Base-by-base conservation (phyloP, 1,140 invertebrate species). In the Drosophila rhopaloa region DNA sequence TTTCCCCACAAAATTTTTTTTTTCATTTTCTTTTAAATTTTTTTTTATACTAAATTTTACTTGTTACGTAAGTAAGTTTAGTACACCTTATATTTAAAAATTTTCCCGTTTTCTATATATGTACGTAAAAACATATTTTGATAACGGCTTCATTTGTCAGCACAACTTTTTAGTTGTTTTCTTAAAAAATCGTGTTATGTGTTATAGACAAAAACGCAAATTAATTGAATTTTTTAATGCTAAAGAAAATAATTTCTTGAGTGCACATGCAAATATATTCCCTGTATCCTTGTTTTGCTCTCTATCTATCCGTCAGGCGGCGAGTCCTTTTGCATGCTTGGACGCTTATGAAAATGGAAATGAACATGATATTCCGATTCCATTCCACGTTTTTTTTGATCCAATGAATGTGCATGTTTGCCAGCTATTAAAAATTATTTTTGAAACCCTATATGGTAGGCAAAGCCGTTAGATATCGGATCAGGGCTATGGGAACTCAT, bases 321-420 rank as follows among this genome's bases (percentile, higher is more conserved):
- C 44, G 19, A 24, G 75, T 78, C 70, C 82, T 79, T 37, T 47
- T 88, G 79, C 83, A 86, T 86, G 82, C 66, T 73, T 86, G 58
- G 82, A 41, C 79, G 83, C 76, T 66, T 76, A 66, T 76, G 75
- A 79, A 86, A 88, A 66, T 76, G 75, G 76, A 86, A 88, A 88
- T 88, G 75, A 76, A 82, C 83, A 88, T 86, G 82, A 86, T 88
- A 82, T 81, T 79, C 63, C 85, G 82, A 88, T 88, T 86, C 70
- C 62, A 68, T 74, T 68, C 46, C 43, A 14, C 38, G n/a, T 41
- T n/a, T 65, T 57, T 38, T 38, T 44, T 10, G 54, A 50, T 53
- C 40, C 24, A 48, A 74, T 86, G 78, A 88, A 66, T 48, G 32
- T 74, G 79, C 83, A 88, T 81, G 83, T 79, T 82, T 72, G 44